Base-by-base conservation (phyloP, 2,888 invertebrate species). In the Erebia epiphron region DNA sequence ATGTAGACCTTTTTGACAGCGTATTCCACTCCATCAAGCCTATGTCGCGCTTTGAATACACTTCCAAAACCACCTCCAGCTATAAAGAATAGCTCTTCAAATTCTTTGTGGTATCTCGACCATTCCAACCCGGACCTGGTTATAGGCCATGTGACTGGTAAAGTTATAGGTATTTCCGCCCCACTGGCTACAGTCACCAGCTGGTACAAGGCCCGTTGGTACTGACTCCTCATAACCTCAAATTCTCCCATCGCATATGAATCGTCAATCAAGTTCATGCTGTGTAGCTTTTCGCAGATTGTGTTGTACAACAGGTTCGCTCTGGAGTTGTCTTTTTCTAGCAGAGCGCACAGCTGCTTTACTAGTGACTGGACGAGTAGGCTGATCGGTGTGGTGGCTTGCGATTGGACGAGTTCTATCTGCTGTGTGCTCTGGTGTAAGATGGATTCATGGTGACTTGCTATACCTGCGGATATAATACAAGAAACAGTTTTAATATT, bases 1-100 rank as follows among this genome's bases (percentile, higher is more conserved):
- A 96, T 96, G 73, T 89, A 91, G 54, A 96, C 96, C 83, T 97
- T 97, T 84, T 97, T 97, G 0, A 97, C 94, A 0, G 97, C 97
- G 90, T 97, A 97, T 79, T 96, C 95, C 1, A 95, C 95, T 8
- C 95, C 96, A 82, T 97, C 97, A 7, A 97, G 84, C 80, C 96
- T 95, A 82, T 97, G 96, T 76, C 94, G 94, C 0, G 96, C 97
- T 89, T 95, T 95, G 82, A 94, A 97, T 1, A 97, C 97, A 76
- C 94, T 94, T 0, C 97, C 97, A 82, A 97, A 97, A 21, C 97
- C 97, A 13, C 97, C 97, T 18, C 94, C 94, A 71, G 96, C 96
- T 73, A 97, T 96, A 76, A 94, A 96, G 75, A 91, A 94, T 0
- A 96, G 80, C 83, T 97, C 96, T 74, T 95, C 94, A 85, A 96